Base-by-base conservation (phyloP, 2,888 invertebrate species). In the Melieria picta region DNA sequence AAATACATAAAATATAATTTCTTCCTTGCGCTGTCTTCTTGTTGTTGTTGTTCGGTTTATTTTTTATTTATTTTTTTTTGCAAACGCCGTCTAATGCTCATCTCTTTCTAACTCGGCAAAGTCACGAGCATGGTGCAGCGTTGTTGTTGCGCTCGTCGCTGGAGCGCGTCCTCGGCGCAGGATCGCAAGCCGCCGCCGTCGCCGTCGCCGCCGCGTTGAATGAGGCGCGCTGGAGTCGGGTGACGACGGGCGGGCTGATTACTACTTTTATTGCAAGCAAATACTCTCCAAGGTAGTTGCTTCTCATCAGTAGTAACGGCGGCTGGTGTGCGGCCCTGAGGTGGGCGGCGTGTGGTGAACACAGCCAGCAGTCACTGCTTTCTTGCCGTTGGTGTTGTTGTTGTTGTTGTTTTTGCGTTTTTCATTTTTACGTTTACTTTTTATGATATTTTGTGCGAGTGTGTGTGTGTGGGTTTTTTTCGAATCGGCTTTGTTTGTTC, bases 221-320 rank as follows among this genome's bases (percentile, higher is more conserved):
- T 10, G 60, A 13, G 5, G 66, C 9, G 67, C 46, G 42, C 43
- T 43, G 45, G 30, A 30, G 30, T 30, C 30, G 30, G 30, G 0
- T 30, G 30, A 30, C 68, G 71, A 68, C 65, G 74, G 73, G 77
- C 69, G n/a, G 79, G 79, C 81, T 86, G 85, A 85, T 86, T 86
- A 86, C 86, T 86, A 85, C 83, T 85, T 85, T 86, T 85, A 86
- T 85, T 84, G 84, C 85, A 80, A 84, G 81, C 84, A 81, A 85
- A 81, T 81, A 79, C 77, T 80, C 77, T 79, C 80, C 75, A 82
- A 81, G 82, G 81, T 81, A 82, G 77, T 78, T 79, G 77, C 75
- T 74, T 73, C 66, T 72, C 70, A 72, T 66, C 72, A 66, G 72
- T 67, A 69, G 72, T 56, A 56, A 48, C 16, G 42, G 45, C 43